phyloP scores from a whole-genome alignment of 2,113 vertebrate species.

The Corvus hawaiiensis region DNA sequence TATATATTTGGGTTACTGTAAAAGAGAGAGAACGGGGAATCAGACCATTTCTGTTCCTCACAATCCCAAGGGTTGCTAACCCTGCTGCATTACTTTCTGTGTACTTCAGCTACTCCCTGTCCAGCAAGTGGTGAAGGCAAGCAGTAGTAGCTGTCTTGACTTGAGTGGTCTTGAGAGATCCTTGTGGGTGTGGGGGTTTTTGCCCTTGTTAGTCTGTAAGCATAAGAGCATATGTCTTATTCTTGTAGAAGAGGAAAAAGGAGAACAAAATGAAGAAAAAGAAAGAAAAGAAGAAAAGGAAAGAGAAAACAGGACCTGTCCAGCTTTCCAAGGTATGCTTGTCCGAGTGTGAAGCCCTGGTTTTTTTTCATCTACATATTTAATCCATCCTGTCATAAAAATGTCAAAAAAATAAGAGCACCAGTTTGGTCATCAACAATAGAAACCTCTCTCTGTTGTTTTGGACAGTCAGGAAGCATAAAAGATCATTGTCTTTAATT shows the following conservation, averaged over 20 bases:
- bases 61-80: neutral
- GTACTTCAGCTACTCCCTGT: neutral
- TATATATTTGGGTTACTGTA: neutral
- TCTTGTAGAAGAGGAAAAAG: constrained; percentile 82
- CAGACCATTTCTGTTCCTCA: neutral
- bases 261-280: constrained; percentile 84
- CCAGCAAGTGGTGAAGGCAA: neutral
- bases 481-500: neutral
- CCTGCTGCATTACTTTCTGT: neutral
- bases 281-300: constrained; percentile 83
- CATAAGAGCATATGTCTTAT: neutral
- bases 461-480: neutral
- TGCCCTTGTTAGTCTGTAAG: neutral
- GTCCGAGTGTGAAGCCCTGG: neutral
- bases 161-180: neutral
- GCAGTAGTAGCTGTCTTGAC: neutral
- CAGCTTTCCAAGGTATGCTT: constrained; percentile 85
- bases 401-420: neutral
- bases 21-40: neutral
- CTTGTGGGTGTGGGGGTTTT: neutral
- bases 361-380: neutral
- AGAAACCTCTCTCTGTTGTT: neutral
- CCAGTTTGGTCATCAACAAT: neutral
- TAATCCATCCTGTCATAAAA: neutral
- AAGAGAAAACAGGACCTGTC: constrained; percentile 78